Conservation (phyloP, 2,797 vertebrate genomes). For the Sus cebifrons region DNA sequence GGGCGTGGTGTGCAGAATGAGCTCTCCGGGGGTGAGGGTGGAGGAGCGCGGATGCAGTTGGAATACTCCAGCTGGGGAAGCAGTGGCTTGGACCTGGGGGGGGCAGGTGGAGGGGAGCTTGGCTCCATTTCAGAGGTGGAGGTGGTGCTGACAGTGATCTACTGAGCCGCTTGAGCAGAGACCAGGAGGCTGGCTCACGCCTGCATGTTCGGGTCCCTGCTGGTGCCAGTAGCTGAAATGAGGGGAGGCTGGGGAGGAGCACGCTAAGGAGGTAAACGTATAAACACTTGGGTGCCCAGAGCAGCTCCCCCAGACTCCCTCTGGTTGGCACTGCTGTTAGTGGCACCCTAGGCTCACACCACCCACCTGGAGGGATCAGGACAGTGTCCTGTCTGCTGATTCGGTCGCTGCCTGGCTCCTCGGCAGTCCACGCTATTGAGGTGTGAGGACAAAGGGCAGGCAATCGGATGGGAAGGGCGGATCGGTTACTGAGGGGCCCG, state of each 20-base stretch:
- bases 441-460: not conserved
- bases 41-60: not conserved
- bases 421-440: not conserved
- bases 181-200: accelerated
- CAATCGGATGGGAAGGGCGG: not conserved
- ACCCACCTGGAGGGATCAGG: too few species aligned
- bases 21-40: not conserved
- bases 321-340: not conserved
- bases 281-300: not conserved
- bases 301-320: accelerated
- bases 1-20: not conserved
- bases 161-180: not conserved
- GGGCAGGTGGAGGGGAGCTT: not conserved
- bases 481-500: too few species aligned
- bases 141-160: not conserved
- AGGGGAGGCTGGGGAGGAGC: not conserved
- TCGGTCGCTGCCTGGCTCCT: not conserved
- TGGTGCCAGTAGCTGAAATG: not conserved
- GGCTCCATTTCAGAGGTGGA: not conserved
- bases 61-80: not conserved
- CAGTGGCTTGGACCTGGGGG: not conserved
- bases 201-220: not conserved
- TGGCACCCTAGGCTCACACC: not conserved
- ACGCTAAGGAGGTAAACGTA: not conserved
- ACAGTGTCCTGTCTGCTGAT: not conserved